These are phyloP conservation scores for Drosophila nr. perissopoda DNA, from an alignment of 2,888 invertebrate species.

Conservation along the genomic window DNA sequence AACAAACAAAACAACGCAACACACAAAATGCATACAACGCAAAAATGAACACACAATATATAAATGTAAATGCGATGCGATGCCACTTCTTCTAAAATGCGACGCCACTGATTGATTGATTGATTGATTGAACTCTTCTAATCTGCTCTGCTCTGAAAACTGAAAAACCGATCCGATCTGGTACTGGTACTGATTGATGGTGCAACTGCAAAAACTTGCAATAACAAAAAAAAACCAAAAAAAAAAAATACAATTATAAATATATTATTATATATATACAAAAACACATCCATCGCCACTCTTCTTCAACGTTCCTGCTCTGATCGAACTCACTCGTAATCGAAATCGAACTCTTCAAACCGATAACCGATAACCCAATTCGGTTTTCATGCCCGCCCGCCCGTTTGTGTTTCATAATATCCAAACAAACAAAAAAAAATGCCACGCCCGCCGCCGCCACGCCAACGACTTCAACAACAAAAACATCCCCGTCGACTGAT, in stretches of 20 bases:
- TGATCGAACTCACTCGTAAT: conserved; percentile 58
- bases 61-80: conserved; percentile 62
- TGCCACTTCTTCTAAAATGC: conserved; percentile 66
- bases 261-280: conserved; percentile 21
- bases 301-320: conserved; percentile 78
- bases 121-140: conserved; percentile 73
- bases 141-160: conserved; percentile 78
- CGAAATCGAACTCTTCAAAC: conserved; percentile 39
- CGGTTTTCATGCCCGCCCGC: conserved; percentile 50
- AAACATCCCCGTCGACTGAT: conserved; percentile 78
- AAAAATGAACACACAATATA: conserved; percentile 32
- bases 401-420: conserved; percentile 51
- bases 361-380: conserved; percentile 38
- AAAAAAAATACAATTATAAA: conserved; percentile 19
- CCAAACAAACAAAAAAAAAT: conserved; percentile 34
- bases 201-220: conserved; percentile 66
- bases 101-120: conserved; percentile 75
- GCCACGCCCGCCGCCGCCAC: conserved; percentile 66
- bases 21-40: conserved; percentile 55
- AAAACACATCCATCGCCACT: conserved; percentile 70
- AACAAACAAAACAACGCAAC: conserved; percentile 52
- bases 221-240: conserved; percentile 20
- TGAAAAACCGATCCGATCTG: conserved; percentile 74
- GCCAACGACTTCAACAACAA: conserved; percentile 71
- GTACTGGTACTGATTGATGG: conserved; percentile 78